Percentiles rank a stretch among this genome's conserved stretches.
These are phyloP conservation scores for Contarinia nasturtii DNA, from an alignment of 1,140 invertebrate genomes.

Conservation along the genomic window DNA sequence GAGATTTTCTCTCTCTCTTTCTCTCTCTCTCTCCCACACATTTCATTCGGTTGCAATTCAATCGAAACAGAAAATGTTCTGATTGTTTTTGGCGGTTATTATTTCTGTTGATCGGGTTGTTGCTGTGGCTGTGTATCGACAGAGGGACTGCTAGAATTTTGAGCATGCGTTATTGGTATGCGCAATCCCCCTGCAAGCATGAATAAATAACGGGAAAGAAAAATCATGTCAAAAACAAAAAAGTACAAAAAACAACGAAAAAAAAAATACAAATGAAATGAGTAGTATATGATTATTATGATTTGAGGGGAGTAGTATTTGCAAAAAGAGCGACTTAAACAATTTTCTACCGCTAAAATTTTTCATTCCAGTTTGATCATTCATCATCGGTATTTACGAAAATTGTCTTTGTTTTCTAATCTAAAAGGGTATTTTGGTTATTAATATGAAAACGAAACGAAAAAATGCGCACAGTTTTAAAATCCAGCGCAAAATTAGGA, in stretches of 20 bases:
- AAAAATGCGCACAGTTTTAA: neutral
- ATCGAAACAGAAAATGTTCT: neutral
- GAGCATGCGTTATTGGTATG: constrained; percentile 15
- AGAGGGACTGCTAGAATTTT: constrained; percentile 6
- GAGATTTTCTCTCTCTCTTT: too few species aligned
- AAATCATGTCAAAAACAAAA: neutral
- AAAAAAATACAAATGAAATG: neutral
- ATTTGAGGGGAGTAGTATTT: neutral
- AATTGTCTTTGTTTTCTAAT: neutral
- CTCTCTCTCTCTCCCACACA: neutral
- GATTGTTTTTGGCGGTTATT: neutral
- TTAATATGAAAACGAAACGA: neutral
- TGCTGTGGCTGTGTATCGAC: constrained; percentile 4
- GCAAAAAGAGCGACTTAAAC: neutral
- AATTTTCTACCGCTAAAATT: neutral
- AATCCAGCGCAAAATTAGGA: neutral
- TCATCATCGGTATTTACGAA: constrained; percentile 4
- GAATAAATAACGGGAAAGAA: constrained; percentile 1
- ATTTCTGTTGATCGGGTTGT: constrained; percentile 1
- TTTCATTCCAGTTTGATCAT: constrained; percentile 1
- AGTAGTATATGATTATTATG: neutral
- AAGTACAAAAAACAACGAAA: neutral
- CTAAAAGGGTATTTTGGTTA: neutral
- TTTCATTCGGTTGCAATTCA: neutral
- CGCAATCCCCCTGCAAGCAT: constrained; percentile 31